Conservation (phyloP, 2,113 vertebrate genomes). For the Eurystomus gularis region DNA sequence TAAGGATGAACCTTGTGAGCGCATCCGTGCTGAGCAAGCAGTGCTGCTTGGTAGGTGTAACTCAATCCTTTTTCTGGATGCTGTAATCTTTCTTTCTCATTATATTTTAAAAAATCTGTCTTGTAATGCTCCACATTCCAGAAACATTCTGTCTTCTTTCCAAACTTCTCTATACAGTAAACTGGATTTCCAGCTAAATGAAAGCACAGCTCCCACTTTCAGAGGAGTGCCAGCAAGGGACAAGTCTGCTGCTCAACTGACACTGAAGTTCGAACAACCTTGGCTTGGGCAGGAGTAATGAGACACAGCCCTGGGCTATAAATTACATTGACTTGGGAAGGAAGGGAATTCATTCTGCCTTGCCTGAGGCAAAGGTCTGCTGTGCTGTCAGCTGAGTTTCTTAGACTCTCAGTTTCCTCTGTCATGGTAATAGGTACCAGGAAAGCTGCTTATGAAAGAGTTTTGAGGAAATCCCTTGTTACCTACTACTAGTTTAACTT, state of each 20-base stretch:
- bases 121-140: neutral
- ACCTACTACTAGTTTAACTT: conserved; percentile 29
- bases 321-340: conserved; percentile 18
- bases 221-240: neutral
- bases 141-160: neutral
- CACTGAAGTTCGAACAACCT: conserved; percentile 1
- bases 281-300: conserved; percentile 43
- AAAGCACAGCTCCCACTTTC: neutral
- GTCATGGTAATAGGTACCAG: conserved; percentile 51
- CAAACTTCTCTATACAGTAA: neutral
- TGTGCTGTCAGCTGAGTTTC: conserved; percentile 53
- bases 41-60: neutral
- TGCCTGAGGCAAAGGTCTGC: conserved; percentile 67
- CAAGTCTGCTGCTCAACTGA: neutral
- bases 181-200: neutral
- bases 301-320: conserved; percentile 63
- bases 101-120: neutral
- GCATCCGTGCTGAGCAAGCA: neutral
- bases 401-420: conserved; percentile 10
- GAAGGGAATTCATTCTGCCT: conserved; percentile 47
- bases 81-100: neutral
- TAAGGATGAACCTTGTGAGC: neutral
- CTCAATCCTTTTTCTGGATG: neutral
- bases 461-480: conserved; percentile 44
- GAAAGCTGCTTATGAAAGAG: conserved; percentile 52